Evolutionary conservation across 2,797 vertebrate genomes (phyloP).

Genomic region (Acanthis flammea): DNA sequence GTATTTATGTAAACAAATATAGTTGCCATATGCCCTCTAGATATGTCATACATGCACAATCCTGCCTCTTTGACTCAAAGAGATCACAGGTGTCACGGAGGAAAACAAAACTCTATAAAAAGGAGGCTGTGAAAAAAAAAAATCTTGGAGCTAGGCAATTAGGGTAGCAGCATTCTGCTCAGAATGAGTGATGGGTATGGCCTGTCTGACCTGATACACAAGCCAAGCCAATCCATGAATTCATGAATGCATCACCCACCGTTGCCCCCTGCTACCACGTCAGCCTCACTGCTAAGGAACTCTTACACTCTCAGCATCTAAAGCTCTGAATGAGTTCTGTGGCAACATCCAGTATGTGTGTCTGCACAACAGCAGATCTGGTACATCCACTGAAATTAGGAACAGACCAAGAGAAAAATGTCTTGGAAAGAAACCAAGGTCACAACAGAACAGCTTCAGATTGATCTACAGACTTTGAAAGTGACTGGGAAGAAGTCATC

Average conservation of each 20-base stretch:
- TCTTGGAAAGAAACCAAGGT: not conserved
- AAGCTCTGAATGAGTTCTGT: not conserved
- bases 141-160: not conserved
- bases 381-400: not conserved
- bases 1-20: not conserved
- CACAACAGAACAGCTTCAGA: not conserved
- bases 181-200: not conserved
- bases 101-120: not conserved
- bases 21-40: not conserved
- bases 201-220: not conserved
- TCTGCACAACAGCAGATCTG: not conserved
- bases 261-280: not conserved
- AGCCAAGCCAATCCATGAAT: not conserved
- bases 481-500: not conserved
- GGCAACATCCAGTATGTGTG: accelerated
- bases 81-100: not conserved
- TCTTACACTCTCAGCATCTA: not conserved
- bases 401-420: not conserved
- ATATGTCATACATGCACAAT: not conserved
- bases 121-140: not conserved
- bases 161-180: not conserved
- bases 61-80: not conserved
- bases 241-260: accelerated
- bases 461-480: not conserved
- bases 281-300: not conserved